A percentile compares a stretch with the other conserved stretches of the same genome.
phyloP scores from a whole-genome alignment of 2,888 invertebrate genomes.

The Limnephilus rhombicus region DNA sequence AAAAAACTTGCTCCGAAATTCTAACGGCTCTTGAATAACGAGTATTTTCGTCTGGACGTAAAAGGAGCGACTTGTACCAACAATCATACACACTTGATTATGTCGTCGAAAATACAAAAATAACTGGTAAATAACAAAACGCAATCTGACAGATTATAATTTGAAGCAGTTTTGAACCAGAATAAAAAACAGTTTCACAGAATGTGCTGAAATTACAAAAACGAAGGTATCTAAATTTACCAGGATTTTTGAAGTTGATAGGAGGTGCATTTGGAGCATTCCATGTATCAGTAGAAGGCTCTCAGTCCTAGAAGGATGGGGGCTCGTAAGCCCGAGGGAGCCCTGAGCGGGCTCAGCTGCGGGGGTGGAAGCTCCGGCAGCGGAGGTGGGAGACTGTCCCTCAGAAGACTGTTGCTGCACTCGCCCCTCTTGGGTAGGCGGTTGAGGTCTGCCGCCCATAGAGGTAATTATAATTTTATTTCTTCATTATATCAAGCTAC shows the following conservation, averaged over 20 bases:
- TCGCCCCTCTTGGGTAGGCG: slow-evolving; percentile 84
- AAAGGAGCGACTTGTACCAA: background rate
- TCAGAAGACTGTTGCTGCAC: slow-evolving; percentile 83
- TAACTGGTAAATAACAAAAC: background rate
- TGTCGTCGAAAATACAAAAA: background rate
- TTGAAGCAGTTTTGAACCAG: background rate
- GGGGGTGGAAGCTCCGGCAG: slow-evolving; percentile 76
- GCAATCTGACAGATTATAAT: background rate
- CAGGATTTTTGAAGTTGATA: background rate
- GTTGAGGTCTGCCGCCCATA: slow-evolving; percentile 73
- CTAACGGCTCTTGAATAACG: background rate
- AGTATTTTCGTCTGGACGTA: background rate
- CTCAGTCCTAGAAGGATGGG: slow-evolving; percentile 44
- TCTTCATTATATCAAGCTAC: background rate
- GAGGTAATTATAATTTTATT: slow-evolving; percentile 69
- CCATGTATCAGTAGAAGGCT: slow-evolving; percentile 7
- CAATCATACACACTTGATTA: background rate
- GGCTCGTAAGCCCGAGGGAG: slow-evolving; percentile 56
- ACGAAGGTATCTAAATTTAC: background rate
- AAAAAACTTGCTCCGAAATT: slow-evolving; percentile 1
- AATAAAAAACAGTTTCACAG: background rate
- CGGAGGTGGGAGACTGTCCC: slow-evolving; percentile 79
- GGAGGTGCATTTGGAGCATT: background rate
- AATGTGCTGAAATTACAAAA: background rate
- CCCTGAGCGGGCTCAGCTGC: slow-evolving; percentile 67